Conservation (phyloP, 2,888 invertebrate genomes). For the Melinaea menophilus region DNA sequence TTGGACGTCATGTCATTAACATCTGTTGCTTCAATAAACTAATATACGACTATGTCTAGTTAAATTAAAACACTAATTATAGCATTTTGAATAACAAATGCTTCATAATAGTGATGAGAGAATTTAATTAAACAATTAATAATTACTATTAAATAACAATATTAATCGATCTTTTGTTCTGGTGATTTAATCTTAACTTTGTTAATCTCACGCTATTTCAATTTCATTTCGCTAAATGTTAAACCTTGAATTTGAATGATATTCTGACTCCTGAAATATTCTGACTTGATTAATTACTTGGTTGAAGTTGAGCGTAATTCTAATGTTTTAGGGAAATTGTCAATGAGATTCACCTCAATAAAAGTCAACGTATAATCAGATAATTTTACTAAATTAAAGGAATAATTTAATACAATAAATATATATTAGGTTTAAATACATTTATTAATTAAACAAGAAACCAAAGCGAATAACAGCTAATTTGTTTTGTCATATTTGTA, state of each 20-base stretch:
- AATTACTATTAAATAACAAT: neutral
- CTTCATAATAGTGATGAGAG: too few species aligned
- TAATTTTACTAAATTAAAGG: neutral
- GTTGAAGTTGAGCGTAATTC: neutral
- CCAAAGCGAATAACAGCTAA: neutral
- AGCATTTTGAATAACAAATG: too few species aligned
- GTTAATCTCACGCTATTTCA: neutral
- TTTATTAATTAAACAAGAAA: too few species aligned
- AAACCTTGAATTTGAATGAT: constrained; percentile 3
- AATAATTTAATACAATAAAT: too few species aligned
- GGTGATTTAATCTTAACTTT: neutral
- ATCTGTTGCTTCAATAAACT: too few species aligned
- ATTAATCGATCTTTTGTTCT: neutral
- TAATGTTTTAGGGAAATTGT: neutral
- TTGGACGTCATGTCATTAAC: too few species aligned
- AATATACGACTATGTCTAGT: too few species aligned
- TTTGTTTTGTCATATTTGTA: neutral
- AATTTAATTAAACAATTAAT: too few species aligned
- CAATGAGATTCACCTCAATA: neutral
- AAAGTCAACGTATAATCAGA: neutral
- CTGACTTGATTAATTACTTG: constrained; percentile 1
- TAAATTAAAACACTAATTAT: too few species aligned
- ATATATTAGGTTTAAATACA: too few species aligned
- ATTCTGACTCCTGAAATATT: neutral
- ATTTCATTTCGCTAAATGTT: neutral